Conservation (phyloP, 2,888 invertebrate genomes). For the Drosophila anceps region DNA sequence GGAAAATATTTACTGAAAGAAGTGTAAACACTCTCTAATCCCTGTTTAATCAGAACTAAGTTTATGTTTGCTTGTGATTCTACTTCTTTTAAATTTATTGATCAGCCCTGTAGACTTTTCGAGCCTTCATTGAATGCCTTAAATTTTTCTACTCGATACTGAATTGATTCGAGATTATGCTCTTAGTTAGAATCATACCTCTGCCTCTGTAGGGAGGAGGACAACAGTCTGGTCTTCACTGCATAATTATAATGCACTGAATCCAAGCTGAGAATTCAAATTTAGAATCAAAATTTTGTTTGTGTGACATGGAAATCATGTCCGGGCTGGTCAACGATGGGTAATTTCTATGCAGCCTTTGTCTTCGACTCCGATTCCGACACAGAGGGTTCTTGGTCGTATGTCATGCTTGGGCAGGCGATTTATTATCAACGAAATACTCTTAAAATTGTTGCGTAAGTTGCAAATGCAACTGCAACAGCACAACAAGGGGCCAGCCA, state of each 20-base stretch:
- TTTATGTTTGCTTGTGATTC: no score
- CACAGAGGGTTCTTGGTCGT: constrained; percentile 48
- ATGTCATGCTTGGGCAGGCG: constrained; percentile 76
- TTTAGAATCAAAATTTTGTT: constrained; percentile 6
- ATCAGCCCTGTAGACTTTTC: no score
- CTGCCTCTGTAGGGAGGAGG: background rate
- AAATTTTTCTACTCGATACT: no score
- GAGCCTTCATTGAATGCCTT: no score
- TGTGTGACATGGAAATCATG: constrained; percentile 19
- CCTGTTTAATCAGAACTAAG: background rate
- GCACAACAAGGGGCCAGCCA: constrained; percentile 24
- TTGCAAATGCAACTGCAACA: constrained; percentile 41
- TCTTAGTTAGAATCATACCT: background rate
- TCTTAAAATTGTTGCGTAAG: constrained; percentile 76
- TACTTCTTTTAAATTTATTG: no score
- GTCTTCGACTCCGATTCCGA: constrained; percentile 12
- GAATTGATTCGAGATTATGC: background rate
- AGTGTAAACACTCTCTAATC: background rate
- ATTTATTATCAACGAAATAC: constrained; percentile 84
- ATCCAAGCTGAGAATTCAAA: background rate
- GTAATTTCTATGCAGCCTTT: constrained; percentile 20
- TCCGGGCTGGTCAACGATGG: constrained; percentile 7
- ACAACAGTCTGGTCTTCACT: background rate
- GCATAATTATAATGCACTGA: background rate
- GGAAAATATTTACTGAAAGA: background rate